Evolutionary conservation across 2,888 invertebrate species (phyloP), one percentile per base, ranked within the genome.

Genomic region (Aphrophora alni): DNA sequence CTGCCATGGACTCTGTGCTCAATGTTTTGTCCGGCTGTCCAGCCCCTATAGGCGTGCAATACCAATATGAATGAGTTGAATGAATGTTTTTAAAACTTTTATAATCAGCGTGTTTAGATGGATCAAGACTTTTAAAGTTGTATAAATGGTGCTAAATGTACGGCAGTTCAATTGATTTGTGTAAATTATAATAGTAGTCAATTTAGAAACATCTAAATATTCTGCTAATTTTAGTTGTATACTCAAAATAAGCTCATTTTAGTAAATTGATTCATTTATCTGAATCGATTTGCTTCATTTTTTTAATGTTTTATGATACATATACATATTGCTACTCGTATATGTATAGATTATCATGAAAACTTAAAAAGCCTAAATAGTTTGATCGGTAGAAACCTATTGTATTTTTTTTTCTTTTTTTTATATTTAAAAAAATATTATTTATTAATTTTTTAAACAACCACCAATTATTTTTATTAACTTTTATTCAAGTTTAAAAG

Each of bases 301-400:
- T n/a, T n/a, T 33, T 44, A 44, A 10, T 7, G 44, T 44, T 44
- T 44, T 44, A 14, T 44, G 44, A 14, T 44, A 44, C 44, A 14
- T 44, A 44, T 44, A 44, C 44, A 44, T 44, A 14, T 44, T 10
- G 5, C 44, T 44, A 10, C 8, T 44, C 14, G 14, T 44, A 44
- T 44, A 44, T 44, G 44, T 44, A 44, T 44, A 44, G 5, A 7
- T 33, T 44, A 44, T 44, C 44, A 44, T 44, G 8, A 44, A 44
- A 44, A 44, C 44, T 44, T 44, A 10, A 44, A 44, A 44, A 82
- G 83, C 82, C 83, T 84, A 80, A 80, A 82, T 82, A 81, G 83
- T 84, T 84, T 83, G 83, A 84, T 82, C 81, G 82, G 84, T 82
- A 83, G 84, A 84, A 84, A 81, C 83, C 78, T 75, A 79, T 80